phyloP scores from a whole-genome alignment of 2,113 vertebrate genomes.

The Dasypus novemcinctus region DNA sequence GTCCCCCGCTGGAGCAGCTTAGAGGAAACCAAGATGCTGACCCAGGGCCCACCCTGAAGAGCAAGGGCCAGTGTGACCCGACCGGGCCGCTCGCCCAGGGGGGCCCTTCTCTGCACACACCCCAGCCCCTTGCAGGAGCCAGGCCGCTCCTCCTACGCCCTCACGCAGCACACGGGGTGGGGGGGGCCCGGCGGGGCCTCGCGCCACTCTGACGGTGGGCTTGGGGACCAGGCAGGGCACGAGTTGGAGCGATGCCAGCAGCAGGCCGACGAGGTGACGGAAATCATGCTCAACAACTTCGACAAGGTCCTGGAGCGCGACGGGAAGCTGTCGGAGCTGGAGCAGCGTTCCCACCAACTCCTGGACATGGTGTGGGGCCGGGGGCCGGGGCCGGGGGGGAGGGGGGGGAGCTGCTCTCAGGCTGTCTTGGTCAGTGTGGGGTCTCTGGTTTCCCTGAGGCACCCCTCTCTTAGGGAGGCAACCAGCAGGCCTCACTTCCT shows the following conservation, averaged over 20 bases:
- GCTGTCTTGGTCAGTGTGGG: neutral
- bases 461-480: neutral
- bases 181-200: neutral
- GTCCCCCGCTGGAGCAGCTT: neutral
- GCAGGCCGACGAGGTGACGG: conserved; percentile 76
- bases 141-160: neutral
- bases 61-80: neutral
- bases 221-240: conserved; percentile 73
- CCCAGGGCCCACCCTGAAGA: neutral
- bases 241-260: conserved; percentile 76
- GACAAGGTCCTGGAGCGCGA: conserved; percentile 79
- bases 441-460: neutral
- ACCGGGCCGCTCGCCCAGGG: neutral
- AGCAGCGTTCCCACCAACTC: conserved; percentile 78
- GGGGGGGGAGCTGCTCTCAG: neutral
- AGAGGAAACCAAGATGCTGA: neutral
- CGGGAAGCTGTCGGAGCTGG: conserved; percentile 75
- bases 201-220: conserved; percentile 48
- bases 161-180: neutral
- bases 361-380: conserved; percentile 75
- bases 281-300: conserved; percentile 81
- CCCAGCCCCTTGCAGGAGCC: neutral
- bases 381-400: neutral
- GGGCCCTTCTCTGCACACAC: neutral
- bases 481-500: neutral